A percentile compares a stretch with the other conserved stretches of the same genome.
phyloP scores from a whole-genome alignment of 2,113 vertebrate genomes.

The Percina caprodes region DNA sequence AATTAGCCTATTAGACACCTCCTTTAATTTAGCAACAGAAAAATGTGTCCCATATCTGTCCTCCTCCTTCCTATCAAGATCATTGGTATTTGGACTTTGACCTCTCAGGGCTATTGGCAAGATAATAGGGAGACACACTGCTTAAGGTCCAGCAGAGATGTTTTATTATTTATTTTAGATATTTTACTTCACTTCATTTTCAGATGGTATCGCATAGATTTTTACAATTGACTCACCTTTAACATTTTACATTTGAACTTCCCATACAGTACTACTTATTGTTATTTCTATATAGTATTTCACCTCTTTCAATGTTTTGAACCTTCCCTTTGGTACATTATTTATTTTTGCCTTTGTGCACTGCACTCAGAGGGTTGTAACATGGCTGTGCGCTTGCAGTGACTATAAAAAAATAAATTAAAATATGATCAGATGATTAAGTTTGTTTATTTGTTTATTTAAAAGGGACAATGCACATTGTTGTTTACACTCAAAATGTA shows the following conservation, averaged over 20 bases:
- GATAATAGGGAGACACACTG: not conserved
- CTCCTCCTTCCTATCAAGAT: not conserved
- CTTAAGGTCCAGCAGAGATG: not conserved
- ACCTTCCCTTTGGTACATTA: no score
- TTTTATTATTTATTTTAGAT: not conserved
- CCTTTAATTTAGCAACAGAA: not conserved
- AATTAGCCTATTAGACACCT: constrained; percentile 13
- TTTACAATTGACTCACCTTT: not conserved
- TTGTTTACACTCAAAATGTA: no score
- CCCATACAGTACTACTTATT: not conserved
- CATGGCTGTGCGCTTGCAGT: not conserved
- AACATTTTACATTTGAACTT: not conserved
- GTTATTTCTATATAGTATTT: not conserved
- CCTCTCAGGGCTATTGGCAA: not conserved
- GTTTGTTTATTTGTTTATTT: no score
- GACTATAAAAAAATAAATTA: not conserved
- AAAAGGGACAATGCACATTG: no score
- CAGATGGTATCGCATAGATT: not conserved
- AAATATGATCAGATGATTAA: no score
- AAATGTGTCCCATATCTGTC: not conserved
- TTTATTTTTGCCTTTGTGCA: not conserved
- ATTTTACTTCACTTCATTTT: not conserved
- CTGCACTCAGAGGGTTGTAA: not conserved
- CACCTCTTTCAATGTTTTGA: not conserved
- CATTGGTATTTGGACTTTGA: not conserved